Base-by-base conservation (phyloP, 1,140 invertebrate genomes). In the Platyscapa corneri region DNA sequence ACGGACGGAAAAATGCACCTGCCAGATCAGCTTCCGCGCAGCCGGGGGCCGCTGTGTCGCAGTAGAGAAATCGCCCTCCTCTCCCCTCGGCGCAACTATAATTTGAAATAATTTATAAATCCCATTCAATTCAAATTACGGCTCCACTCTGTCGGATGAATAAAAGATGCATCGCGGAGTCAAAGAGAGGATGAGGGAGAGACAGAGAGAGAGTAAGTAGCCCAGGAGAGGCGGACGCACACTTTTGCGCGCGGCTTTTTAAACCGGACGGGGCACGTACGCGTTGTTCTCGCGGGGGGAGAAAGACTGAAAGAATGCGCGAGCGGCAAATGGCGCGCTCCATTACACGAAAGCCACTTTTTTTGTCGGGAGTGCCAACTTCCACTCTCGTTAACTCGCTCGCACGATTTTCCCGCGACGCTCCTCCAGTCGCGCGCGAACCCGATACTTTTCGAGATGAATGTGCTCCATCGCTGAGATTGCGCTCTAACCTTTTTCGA, bases 101-200 rank as follows among this genome's bases (percentile, higher is more conserved):
- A 91, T 92, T 92, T 92, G 89, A 92, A 92, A 92, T 92, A 92
- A 91, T 92, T 92, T 92, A 92, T 91, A 91, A 92, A 91, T 91
- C 90, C 91, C 90, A 92, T 92, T 92, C 91, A 92, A 92, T 92
- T 92, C 91, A 92, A 92, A 92, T 92, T 92, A 91, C 90, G 91
- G 91, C 90, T 92, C 91, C 90, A 92, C 90, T 91, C 91, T 90
- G 91, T 92, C 91, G 91, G 90, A 92, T 92, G 91, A 92, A 92
- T 92, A 92, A 92, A 92, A 92, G 91, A 92, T 92, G 86, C 84
- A 89, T 3, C 88, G 87, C 77, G 87, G 86, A 86, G 85, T 85
- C 75, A 87, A 86, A 70, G 64, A 56, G 75, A 53, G 42, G 42
- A 23, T 39, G 46, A 83, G 42, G 5, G 42, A 12, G 12, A 7